Base-by-base conservation (phyloP, 2,888 invertebrate genomes). In the Drosophila fulvimacula region DNA sequence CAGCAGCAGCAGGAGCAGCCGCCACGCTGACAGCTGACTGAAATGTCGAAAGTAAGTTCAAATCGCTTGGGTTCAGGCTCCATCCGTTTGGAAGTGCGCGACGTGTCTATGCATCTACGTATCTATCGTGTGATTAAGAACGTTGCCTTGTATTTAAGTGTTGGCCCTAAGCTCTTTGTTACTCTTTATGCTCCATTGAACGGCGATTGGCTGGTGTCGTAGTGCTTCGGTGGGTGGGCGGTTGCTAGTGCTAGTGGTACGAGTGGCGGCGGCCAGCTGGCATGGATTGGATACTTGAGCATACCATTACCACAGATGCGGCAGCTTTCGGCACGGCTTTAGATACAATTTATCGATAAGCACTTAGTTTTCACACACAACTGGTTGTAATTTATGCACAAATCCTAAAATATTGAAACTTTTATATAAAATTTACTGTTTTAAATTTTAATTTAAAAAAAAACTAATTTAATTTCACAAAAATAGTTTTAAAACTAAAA, bases 101-200 rank as follows among this genome's bases (percentile, higher is more conserved):
- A 36, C 49, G 48, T 58, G 61, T 69, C 76, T 48, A 61, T 48
- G 64, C 48, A 39, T 69, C 56, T 58, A 52, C 46, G 66, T 76
- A 66, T 70, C 69, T 79, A 70, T 73, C 70, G 64, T 85, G 82
- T 88, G 88, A 83, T 83, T 88, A 85, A 82, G 84, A 81, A 77
- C 81, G 63, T 75, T 84, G 75, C 88, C 74, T 75, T 87, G 71
- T 69, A 78, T 82, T 87, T 84, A 81, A 84, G 85, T 76, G 85
- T 76, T 73, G 70, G 69, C 76, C 69, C 73, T 62, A 82, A 80
- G 83, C 83, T 75, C 82, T 73, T 71, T 65, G 77, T 81, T 77
- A 68, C 81, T 74, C 67, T 71, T 78, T 73, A 57, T 62, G 78
- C 82, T 69, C 76, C 77, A 84, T 76, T 76, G 78, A 70, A 74